phyloP scores from a whole-genome alignment of 2,113 vertebrate species.

The Podocnemis expansa region DNA sequence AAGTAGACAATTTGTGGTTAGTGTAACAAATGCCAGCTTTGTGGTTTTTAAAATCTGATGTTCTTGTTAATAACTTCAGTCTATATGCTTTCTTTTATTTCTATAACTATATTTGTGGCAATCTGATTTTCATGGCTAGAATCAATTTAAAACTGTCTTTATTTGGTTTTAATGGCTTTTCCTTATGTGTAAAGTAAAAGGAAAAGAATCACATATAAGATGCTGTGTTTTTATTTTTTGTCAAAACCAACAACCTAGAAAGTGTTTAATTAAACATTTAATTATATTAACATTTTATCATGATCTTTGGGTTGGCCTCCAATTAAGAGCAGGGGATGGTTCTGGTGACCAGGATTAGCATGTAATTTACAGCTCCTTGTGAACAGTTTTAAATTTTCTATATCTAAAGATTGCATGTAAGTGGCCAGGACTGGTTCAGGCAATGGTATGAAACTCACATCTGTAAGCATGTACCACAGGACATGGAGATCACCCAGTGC shows the following conservation, averaged over 20 bases:
- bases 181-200: conserved; percentile 44
- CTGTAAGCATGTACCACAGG: not conserved
- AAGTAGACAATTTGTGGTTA: not conserved
- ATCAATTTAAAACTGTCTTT: conserved; percentile 7
- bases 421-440: not conserved
- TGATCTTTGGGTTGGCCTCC: conserved; percentile 10
- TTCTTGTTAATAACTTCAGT: not conserved
- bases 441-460: not conserved
- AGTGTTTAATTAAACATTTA: not conserved
- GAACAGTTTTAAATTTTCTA: not conserved
- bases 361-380: not conserved
- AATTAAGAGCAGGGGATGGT: conserved; percentile 5
- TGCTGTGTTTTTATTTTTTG: conserved; percentile 30
- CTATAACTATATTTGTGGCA: conserved; percentile 7
- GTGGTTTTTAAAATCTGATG: conserved; percentile 9
- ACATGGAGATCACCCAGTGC: not conserved
- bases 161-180: conserved; percentile 14
- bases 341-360: not conserved
- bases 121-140: not conserved
- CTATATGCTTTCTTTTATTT: not conserved
- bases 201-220: not conserved
- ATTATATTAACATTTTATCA: conserved; percentile 39
- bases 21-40: not conserved
- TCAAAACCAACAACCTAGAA: conserved; percentile 36
- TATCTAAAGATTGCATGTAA: not conserved